Evolutionary conservation across 2,113 vertebrate species (phyloP).

Genomic region (Morone chrysops): DNA sequence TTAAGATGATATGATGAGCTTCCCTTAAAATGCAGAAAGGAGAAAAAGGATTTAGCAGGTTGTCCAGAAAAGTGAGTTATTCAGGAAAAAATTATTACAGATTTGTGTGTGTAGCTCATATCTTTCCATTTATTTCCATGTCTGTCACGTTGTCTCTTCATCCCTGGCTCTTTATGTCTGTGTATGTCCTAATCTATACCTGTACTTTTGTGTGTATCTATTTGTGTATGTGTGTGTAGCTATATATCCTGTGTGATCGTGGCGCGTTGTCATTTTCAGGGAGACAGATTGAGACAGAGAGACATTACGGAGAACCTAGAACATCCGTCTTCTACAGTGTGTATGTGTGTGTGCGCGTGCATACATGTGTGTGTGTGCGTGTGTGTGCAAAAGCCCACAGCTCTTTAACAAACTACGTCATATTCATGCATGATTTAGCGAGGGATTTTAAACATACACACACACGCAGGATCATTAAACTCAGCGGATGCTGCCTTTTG

Average conservation of each 20-base stretch:
- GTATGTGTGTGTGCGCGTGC: not conserved
- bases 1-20: slow-evolving; percentile 17
- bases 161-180: not conserved
- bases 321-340: slow-evolving; percentile 63
- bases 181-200: slow-evolving; percentile 23
- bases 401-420: slow-evolving; percentile 66
- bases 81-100: not conserved
- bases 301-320: slow-evolving; percentile 46
- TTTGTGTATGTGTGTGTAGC: slow-evolving; percentile 32
- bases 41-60: slow-evolving; percentile 7
- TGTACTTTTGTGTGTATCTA: slow-evolving; percentile 19
- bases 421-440: slow-evolving; percentile 65
- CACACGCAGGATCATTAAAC: slow-evolving; percentile 68
- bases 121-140: slow-evolving; percentile 7
- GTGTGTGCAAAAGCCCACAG: slow-evolving; percentile 24
- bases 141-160: not conserved
- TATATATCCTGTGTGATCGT: slow-evolving; percentile 49
- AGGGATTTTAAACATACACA: slow-evolving; percentile 61
- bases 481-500: slow-evolving; percentile 57
- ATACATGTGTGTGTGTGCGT: not conserved
- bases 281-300: slow-evolving; percentile 63
- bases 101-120: not conserved
- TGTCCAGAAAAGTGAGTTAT: not conserved
- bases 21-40: not conserved
- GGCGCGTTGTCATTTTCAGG: slow-evolving; percentile 60